These are phyloP conservation scores for Pemphigus obesinymphae DNA, from an alignment of 1,140 invertebrate species.

Conservation along the genomic window DNA sequence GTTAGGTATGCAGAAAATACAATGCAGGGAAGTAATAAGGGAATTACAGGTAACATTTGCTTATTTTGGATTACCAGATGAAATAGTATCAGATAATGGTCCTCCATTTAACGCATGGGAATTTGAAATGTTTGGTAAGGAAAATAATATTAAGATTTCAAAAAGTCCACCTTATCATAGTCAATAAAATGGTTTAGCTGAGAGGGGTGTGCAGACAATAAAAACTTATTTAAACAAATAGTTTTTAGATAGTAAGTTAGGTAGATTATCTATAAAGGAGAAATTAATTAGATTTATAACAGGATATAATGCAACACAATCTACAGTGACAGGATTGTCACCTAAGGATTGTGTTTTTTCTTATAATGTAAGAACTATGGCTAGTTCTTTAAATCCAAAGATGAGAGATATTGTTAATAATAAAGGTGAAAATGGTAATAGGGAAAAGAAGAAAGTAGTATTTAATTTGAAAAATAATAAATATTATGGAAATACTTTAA, in stretches of 20 bases:
- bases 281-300: neutral
- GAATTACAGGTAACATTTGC: neutral
- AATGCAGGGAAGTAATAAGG: neutral
- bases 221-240: neutral
- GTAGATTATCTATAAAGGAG: neutral
- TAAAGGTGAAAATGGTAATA: no score
- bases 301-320: no score
- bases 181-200: conserved; percentile 1
- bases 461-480: no score
- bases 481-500: no score
- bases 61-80: neutral
- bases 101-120: neutral
- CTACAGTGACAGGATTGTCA: no score
- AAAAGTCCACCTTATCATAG: neutral
- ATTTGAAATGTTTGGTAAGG: neutral
- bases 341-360: no score
- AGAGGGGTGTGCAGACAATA: neutral
- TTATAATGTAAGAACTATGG: no score
- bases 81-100: conserved; percentile 2
- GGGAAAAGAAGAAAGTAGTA: no score
- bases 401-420: no score
- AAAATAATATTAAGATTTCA: neutral
- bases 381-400: no score
- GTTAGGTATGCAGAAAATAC: neutral
- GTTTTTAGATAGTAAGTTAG: neutral